Base-by-base conservation (phyloP, 2,113 vertebrate species). In the Microtus pennsylvanicus region DNA sequence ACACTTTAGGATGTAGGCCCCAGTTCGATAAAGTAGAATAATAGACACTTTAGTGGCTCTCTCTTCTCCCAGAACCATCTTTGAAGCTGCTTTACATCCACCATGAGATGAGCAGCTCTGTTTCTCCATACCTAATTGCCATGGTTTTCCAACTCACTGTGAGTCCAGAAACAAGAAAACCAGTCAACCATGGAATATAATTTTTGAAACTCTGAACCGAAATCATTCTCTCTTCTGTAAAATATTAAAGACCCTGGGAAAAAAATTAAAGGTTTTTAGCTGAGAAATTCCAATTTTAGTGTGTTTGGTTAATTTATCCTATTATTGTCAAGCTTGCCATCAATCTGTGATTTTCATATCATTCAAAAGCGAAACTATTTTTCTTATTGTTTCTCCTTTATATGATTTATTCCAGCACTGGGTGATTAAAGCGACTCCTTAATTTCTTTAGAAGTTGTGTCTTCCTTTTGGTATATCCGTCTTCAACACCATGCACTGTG, bases 381-480 rank as follows among this genome's bases (percentile, higher is more conserved):
- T 87, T 26, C 30, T 76, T 42, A 33, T 33, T 74, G 50, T 65
- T 65, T 85, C 11, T 86, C 35, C 14, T 82, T 92, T 28, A 74
- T 65, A 58, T 89, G 50, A 76, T n/a, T 91, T 91, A 63, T 89
- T 90, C 0, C 22, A 89, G 33, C 7, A 77, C 16, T 24, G 35
- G 12, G 16, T 11, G 45, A 82, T 89, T 50, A 76, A 81, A 97
- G 63, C 76, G 50, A 6, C 58, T 87, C 28, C 6, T 47, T 80
- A 76, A 76, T 38, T 67, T 85, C 52, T 55, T 65, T 95, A 72
- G 50, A 93, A 86, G 14, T 33, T 47, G 3, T 52, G 16, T 22
- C 3, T 88, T 76, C 85, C 70, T 96, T 93, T 91, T 30, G 52
- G 35, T 91, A 69, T 80, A 17, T 45, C 50, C 91, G 8, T 75